Conservation (phyloP, 2,888 invertebrate genomes). For the Cephus rjabovi region DNA sequence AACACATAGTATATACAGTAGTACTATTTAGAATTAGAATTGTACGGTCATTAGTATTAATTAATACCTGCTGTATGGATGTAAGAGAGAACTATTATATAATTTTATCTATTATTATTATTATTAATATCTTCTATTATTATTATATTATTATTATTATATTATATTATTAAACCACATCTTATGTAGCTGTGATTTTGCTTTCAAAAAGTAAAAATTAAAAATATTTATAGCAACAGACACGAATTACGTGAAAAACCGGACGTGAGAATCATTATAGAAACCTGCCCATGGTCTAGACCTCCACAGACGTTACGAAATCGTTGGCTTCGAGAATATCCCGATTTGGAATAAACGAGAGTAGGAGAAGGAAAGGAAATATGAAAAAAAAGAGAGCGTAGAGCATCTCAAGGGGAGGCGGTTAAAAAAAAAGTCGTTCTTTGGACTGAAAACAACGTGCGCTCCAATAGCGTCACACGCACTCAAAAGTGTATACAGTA, state of each 20-base stretch:
- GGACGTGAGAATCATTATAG: not conserved
- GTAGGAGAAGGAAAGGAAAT: not conserved
- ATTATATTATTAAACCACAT: slow-evolving; percentile 61
- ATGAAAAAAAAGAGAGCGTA: not conserved
- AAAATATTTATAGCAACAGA: slow-evolving; percentile 65
- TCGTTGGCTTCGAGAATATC: not conserved
- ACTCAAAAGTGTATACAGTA: not conserved
- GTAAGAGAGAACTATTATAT: slow-evolving; percentile 62
- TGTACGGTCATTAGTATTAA: slow-evolving; percentile 50
- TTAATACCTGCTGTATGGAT: slow-evolving; percentile 52
- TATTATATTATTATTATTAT: slow-evolving; percentile 45
- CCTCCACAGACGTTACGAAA: not conserved
- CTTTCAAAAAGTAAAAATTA: slow-evolving; percentile 66
- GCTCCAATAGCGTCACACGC: not conserved
- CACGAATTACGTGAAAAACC: slow-evolving; percentile 8
- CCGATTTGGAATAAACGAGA: not conserved
- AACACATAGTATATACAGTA: slow-evolving; percentile 20
- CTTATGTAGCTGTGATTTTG: slow-evolving; percentile 67
- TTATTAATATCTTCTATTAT: slow-evolving; percentile 51
- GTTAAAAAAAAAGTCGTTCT: not conserved
- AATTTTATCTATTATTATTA: slow-evolving; percentile 55
- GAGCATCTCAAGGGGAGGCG: not conserved
- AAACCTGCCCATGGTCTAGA: not conserved
- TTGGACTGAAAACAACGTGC: not conserved
- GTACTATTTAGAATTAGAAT: slow-evolving; percentile 45